Evolutionary conservation across 2,113 vertebrate species (phyloP), one percentile per base, ranked within the genome.

Genomic region (Rhabdomys dilectus): DNA sequence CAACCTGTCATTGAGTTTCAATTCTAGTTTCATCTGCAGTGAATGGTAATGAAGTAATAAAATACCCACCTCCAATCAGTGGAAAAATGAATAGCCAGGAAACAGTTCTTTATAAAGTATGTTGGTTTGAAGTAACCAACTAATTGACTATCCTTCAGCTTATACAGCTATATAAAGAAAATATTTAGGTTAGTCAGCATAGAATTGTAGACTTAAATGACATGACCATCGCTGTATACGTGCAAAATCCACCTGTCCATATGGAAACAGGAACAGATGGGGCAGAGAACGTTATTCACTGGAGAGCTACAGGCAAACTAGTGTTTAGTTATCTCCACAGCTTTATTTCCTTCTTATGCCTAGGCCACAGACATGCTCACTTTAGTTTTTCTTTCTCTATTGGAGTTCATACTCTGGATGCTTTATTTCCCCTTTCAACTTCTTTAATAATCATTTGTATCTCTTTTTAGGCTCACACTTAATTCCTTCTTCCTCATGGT

Each of bases 11-110:
- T 56, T 70, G 73, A 7, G 39, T 93, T 93, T 94, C 91, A 88
- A 45, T 45, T 70, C n/a, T n/a, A 91, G 80, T 94, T 93, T 91
- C 88, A 70, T 70, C 80, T 84, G 31, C 39, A 5, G 75, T 80
- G 78, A 92, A 22, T 53, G 75, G 12, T 64, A 60, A 94, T 88
- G 34, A 93, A 82, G 73, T 78, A 45, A 19, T 80, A 70, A 73
- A 53, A 64, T 68, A 80, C 62, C 13, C n/a, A 68, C 31, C 31
- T 86, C 66, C 75, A 60, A 62, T 17, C 36, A 72, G 60, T 88
- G 21, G 85, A 91, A 96, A 85, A 91, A 88, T 19, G 7, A 24
- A 31, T 12, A 76, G 53, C 70, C 31, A 73, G 51, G 70, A 91
- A 94, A 77, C 7, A 89, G 56, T 70, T 3, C 17, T 94, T 58